Base-by-base conservation (phyloP, 2,888 invertebrate species). In the Megastigmus dorsalis region DNA sequence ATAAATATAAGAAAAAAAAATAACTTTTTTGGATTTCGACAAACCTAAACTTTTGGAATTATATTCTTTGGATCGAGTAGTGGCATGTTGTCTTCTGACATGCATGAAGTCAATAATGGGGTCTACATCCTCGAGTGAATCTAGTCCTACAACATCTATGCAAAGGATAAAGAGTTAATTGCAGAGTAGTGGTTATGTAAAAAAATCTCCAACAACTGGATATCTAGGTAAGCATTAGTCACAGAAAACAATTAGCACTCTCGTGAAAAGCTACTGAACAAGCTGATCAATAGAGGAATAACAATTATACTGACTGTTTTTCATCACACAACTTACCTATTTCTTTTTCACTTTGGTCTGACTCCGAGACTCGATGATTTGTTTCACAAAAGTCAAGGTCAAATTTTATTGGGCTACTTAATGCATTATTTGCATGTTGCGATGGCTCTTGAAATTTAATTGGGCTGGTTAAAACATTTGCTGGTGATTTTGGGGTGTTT, bases 71-170 rank as follows among this genome's bases (percentile, higher is more conserved):
- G 78, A 74, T 66, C 75, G 59, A 77, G 67, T 66, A 72, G 36
- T 77, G 33, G 67, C 73, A 75, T 77, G 75, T 75, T 70, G 73
- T 41, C 72, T 77, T 78, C 77, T 69, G 68, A 77, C 74, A 77
- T 79, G 77, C 75, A 75, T 78, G 70, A 75, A 74, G 68, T 76
- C 79, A 67, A 77, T 70, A 33, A 67, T 69, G 33, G 80, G 77
- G 28, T 75, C 72, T 72, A 79, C 52, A 75, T 82, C 80, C 57
- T 79, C 78, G 74, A 77, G 67, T 69, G 74, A 73, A 75, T 80
- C 79, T 77, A 81, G 73, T 69, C 79, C 81, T 78, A 81, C 77
- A 79, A 80, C 80, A 81, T 81, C 82, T 77, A 63, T 26, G 52
- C 33, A 76, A 74, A 70, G 75, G 54, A 70, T 30, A 57, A 76